Base-by-base conservation (phyloP, 2,113 vertebrate species). In the Nesoenas mayeri region DNA sequence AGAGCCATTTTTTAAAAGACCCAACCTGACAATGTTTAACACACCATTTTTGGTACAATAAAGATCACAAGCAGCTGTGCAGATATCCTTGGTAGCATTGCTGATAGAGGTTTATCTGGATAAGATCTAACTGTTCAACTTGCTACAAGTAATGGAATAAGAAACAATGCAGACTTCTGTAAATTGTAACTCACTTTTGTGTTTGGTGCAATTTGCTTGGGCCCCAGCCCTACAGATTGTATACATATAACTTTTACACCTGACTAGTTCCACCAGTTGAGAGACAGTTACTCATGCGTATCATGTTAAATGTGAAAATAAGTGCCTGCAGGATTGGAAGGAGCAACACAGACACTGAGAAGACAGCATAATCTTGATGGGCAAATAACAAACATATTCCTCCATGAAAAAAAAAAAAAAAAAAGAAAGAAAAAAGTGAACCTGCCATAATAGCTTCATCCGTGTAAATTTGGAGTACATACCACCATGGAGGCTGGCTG, bases 271-370 rank as follows among this genome's bases (percentile, higher is more conserved):
- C 32, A 88, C 79, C 75, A 62, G 58, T n/a, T 94, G 79, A 89
- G 67, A 69, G 87, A 91, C 25, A 15, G 36, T 47, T 78, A 85
- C 64, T 97, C 75, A 67, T 34, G 60, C 9, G 0, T 85, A 29
- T 38, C 67, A 42, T 25, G 79, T 47, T 70, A 93, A 91, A 89
- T 15, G 71, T 65, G 81, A 93, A 92, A 96, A 79, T 82, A 94
- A 58, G 47, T 66, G 67, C 78, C 84, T 72, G 66, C 38, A 89
- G 89, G 87, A 85, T 42, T 2, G 0, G 73, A 89, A 93, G 64
- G 42, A 78, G 34, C 29, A 96, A 51, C 25, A 89, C 32, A 62
- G 56, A 28, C 70, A 47, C 80, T 47, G 70, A 83, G 94, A 91
- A 85, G 71, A 85, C 73, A 93, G 36, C 20, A 19, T 58, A 91